Evolutionary conservation across 2,888 invertebrate genomes (phyloP).

Genomic region (Toxonevra muliebris): DNA sequence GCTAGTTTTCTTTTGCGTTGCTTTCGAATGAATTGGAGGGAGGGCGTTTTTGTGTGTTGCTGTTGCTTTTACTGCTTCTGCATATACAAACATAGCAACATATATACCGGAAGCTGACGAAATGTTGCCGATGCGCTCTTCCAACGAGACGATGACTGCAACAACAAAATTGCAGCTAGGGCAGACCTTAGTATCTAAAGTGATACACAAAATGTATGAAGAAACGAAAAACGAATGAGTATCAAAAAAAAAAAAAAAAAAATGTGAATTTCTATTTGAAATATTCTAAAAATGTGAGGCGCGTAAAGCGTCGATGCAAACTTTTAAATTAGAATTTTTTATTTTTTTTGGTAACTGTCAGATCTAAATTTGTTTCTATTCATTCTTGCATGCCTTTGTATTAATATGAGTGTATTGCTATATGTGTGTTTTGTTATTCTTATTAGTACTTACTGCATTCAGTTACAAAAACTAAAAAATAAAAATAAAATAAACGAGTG

Average conservation of each 20-base stretch:
- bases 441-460: too few relatives aligned
- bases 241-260: too few relatives aligned
- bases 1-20: not conserved
- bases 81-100: slow-evolving; percentile 5
- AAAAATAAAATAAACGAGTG: too few relatives aligned
- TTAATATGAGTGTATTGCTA: too few relatives aligned
- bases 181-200: not conserved
- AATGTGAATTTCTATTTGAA: too few relatives aligned
- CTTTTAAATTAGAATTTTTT: slow-evolving; percentile 2
- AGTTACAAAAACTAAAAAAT: too few relatives aligned
- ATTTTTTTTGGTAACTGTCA: not conserved
- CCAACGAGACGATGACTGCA: not conserved
- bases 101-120: slow-evolving; percentile 57
- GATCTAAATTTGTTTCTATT: too few relatives aligned
- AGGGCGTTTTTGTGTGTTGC: not conserved
- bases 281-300: too few relatives aligned
- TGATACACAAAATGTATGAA: too few relatives aligned
- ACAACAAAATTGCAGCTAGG: not conserved
- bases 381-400: too few relatives aligned
- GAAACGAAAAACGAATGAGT: too few relatives aligned
- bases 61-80: not conserved
- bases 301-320: not conserved
- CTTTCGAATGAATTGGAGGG: not conserved
- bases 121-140: slow-evolving; percentile 56
- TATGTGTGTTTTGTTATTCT: too few relatives aligned